Evolutionary conservation across 2,797 vertebrate genomes (phyloP).

Genomic region (Paratrypauchen microcephalus): DNA sequence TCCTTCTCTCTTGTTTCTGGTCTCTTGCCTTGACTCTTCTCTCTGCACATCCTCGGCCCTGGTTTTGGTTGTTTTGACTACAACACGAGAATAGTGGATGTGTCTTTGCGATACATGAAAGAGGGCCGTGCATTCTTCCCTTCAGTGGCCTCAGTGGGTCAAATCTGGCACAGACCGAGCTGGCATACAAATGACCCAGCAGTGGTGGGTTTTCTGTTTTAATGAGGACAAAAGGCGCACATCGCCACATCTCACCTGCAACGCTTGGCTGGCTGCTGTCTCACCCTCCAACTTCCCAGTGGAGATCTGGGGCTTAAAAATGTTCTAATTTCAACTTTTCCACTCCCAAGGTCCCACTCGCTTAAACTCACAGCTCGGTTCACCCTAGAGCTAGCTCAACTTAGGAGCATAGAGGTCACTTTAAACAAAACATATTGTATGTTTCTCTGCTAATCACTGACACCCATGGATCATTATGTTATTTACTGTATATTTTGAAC

Average conservation of each 20-base stretch:
- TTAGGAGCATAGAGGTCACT: constrained; percentile 69
- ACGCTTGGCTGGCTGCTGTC: constrained; percentile 73
- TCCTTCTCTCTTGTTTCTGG: no score
- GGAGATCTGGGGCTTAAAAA: constrained; percentile 58
- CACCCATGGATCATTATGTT: no score
- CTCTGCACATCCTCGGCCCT: neutral
- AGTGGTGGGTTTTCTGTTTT: constrained; percentile 77
- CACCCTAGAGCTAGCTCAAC: constrained; percentile 65
- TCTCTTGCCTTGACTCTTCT: neutral
- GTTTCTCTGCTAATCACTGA: no score
- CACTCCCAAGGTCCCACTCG: constrained; percentile 65
- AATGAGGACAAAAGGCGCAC: constrained; percentile 79
- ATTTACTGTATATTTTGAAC: no score
- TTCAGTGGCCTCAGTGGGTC: constrained; percentile 60
- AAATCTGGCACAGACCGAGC: constrained; percentile 64
- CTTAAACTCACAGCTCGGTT: constrained; percentile 71
- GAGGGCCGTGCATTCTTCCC: constrained; percentile 45
- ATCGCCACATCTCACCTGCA: constrained; percentile 77
- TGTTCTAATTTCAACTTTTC: constrained; percentile 47
- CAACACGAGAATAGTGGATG: constrained; percentile 27
- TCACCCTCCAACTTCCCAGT: constrained; percentile 58
- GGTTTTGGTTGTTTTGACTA: constrained; percentile 4
- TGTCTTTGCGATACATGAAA: constrained; percentile 52
- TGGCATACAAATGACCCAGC: constrained; percentile 76
- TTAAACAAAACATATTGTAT: neutral